Percentiles rank a stretch among this genome's conserved stretches.
phyloP scores from a whole-genome alignment of 92 coral and sea anemone genomes.

The Blastomussa wellsi region DNA sequence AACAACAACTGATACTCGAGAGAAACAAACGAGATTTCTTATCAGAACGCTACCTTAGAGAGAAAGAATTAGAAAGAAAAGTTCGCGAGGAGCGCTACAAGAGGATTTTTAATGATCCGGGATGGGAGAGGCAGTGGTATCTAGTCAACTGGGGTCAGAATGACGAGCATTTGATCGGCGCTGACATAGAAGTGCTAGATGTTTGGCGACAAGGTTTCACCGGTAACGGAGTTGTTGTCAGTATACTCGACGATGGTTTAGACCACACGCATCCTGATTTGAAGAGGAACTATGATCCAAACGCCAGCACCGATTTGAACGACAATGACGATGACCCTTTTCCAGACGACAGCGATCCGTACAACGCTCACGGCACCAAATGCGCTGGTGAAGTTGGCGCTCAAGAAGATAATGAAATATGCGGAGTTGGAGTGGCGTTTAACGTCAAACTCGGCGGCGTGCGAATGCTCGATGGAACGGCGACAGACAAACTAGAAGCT shows the following conservation, averaged over 20 bases:
- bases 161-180: conserved; percentile 57
- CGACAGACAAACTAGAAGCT: conserved; percentile 91
- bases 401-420: conserved; percentile 80
- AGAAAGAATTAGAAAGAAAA: conserved; percentile 35
- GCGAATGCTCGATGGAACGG: conserved; percentile 95
- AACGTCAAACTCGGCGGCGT: conserved; percentile 89
- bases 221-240: conserved; percentile 86
- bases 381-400: conserved; percentile 98
- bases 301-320: conserved; percentile 86
- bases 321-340: conserved; percentile 75
- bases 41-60: conserved; percentile 9
- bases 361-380: conserved; percentile 98
- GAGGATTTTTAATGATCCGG: conserved; percentile 78
- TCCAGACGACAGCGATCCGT: conserved; percentile 86
- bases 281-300: conserved; percentile 84
- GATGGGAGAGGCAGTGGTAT: conserved; percentile 78
- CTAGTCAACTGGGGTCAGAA: conserved; percentile 74
- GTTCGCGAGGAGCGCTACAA: conserved; percentile 56
- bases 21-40: conserved; percentile 75
- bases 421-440: conserved; percentile 96
- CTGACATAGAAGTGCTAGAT: conserved; percentile 78
- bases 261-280: conserved; percentile 95
- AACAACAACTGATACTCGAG: conserved; percentile 68
- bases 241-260: conserved; percentile 92
- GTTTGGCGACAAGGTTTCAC: conserved; percentile 86